A percentile compares a stretch with the other conserved stretches of the same genome.
Conservation (phyloP, 2,797 vertebrate genomes). For the Lagorchestes hirsutus region DNA sequence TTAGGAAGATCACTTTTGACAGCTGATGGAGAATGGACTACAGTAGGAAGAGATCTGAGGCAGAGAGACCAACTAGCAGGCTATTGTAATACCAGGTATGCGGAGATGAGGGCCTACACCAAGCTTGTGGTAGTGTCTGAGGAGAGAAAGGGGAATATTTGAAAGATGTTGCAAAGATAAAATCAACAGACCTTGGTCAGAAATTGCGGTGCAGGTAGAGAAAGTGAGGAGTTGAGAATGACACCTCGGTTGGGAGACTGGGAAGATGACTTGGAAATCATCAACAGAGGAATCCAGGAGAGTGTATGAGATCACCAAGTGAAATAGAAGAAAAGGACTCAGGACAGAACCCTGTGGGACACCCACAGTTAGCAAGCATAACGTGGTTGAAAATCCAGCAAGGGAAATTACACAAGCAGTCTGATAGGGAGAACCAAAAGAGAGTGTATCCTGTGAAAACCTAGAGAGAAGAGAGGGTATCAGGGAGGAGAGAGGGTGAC, state of each 20-base stretch:
- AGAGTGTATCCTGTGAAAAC: not conserved
- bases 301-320: not conserved
- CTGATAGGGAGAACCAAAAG: not conserved
- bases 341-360: not conserved
- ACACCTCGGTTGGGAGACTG: not conserved
- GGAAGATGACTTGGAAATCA: not conserved
- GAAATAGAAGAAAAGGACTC: not conserved
- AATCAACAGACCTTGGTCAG: not conserved
- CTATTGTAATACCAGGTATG: not conserved
- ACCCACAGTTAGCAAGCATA: not conserved
- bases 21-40: too few species aligned
- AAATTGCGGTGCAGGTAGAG: not conserved
- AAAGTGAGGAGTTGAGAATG: not conserved
- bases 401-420: not conserved
- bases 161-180: not conserved
- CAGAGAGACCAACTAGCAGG: not conserved
- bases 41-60: not conserved
- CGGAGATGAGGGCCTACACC: not conserved
- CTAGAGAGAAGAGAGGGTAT: not conserved
- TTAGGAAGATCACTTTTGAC: not conserved
- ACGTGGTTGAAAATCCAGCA: not conserved
- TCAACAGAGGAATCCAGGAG: not conserved
- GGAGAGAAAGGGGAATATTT: not conserved
- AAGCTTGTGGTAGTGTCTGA: not conserved
- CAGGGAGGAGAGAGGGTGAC: not conserved